Conservation (phyloP, 35 echinoderm and acorn worm genomes). For the Apostichopus japonicus region DNA sequence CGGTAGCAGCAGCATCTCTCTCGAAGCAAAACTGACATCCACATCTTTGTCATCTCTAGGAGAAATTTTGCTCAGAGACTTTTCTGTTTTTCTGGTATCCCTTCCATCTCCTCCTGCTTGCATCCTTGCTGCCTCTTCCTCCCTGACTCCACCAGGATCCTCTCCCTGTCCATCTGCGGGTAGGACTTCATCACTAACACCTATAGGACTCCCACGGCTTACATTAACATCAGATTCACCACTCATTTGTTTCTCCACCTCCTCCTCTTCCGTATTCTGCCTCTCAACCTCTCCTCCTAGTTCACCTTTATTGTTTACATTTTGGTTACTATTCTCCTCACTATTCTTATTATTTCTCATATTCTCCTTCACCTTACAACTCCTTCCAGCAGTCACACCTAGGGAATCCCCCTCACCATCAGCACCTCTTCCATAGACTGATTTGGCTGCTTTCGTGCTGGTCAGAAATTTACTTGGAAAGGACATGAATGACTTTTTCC, state of each 20-base stretch:
- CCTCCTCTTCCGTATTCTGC: not conserved
- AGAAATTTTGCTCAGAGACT: not conserved
- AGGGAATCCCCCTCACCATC: not conserved
- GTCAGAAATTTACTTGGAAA: conserved; percentile 51
- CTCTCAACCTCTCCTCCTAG: not conserved
- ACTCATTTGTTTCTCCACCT: not conserved
- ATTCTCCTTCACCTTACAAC: not conserved
- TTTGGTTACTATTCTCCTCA: not conserved
- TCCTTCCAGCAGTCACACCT: not conserved
- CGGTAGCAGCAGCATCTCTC: not conserved
- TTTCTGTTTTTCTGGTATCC: not conserved
- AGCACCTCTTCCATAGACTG: not conserved
- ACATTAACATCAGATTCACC: not conserved
- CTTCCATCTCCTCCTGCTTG: not conserved
- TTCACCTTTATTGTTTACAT: not conserved
- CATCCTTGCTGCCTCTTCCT: not conserved
- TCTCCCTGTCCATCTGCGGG: not conserved
- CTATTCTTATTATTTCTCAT: not conserved
- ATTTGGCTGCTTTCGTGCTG: not conserved
- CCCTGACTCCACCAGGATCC: not conserved
- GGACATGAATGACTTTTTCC: conserved; percentile 40
- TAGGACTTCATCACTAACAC: not conserved
- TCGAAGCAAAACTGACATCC: conserved; percentile 8
- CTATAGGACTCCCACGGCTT: not conserved
- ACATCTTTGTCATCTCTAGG: not conserved